A percentile compares a stretch with the other conserved stretches of the same genome.
These are phyloP conservation scores for Drosophila meridiana DNA, from an alignment of 2,888 invertebrate genomes.

Conservation along the genomic window DNA sequence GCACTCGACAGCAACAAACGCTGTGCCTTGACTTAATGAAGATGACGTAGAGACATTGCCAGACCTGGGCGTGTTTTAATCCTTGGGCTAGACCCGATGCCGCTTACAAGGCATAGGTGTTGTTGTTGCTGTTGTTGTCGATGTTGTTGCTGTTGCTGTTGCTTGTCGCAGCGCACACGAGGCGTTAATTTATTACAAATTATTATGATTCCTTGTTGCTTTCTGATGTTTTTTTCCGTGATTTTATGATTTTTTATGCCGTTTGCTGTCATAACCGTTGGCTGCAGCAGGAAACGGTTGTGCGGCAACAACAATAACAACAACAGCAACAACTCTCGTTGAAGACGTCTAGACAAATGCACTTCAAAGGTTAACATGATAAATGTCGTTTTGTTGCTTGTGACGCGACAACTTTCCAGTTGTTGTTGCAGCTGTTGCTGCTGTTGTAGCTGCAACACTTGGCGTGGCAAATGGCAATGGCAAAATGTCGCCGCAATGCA, in stretches of 20 bases:
- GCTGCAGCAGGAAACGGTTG: constrained; percentile 51
- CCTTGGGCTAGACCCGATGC: constrained; percentile 61
- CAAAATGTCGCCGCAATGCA: constrained; percentile 65
- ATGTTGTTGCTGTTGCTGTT: constrained; percentile 43
- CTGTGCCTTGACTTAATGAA: constrained; percentile 77
- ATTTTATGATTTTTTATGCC: constrained; percentile 39
- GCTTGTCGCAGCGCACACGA: constrained; percentile 62
- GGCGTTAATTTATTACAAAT: constrained; percentile 81
- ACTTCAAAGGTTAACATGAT: constrained; percentile 82
- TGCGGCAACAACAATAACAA: constrained; percentile 40
- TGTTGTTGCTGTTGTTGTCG: constrained; percentile 39
- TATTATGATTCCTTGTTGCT: constrained; percentile 78
- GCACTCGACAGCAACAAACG: constrained; percentile 56
- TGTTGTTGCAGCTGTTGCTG: constrained; percentile 42
- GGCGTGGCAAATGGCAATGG: constrained; percentile 67
- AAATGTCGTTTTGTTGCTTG: constrained; percentile 80
- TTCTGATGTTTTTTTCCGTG: constrained; percentile 47
- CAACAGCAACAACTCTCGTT: constrained; percentile 58
- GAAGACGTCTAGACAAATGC: constrained; percentile 81
- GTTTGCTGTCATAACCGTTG: constrained; percentile 57
- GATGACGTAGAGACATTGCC: constrained; percentile 59
- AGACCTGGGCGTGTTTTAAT: constrained; percentile 71
- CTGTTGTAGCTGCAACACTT: constrained; percentile 59
- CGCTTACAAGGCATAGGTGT: constrained; percentile 62
- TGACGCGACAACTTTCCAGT: constrained; percentile 79